Base-by-base conservation (phyloP, 2,113 vertebrate genomes). In the Glaucomys volans region DNA sequence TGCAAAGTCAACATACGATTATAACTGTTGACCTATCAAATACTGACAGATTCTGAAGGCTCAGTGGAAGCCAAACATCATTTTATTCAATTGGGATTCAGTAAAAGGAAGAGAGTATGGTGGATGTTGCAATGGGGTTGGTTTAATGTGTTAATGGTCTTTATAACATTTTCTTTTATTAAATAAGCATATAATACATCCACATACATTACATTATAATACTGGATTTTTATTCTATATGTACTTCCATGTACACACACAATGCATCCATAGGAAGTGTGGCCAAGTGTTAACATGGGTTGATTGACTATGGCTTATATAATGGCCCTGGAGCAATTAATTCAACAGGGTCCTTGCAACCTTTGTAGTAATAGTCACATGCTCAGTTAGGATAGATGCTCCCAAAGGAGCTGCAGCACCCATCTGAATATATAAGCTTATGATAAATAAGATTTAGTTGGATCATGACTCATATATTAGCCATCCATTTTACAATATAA, bases 1-100 rank as follows among this genome's bases (percentile, higher is more conserved):
- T 93, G 95, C 95, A 95, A 80, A 91, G 95, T 97, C 97, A 96
- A 94, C 97, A 97, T 97, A 86, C 57, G 64, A 97, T 98, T 97
- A 50, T 96, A 96, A 97, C 97, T 96, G 95, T 97, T 97, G 97
- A 98, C 94, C 96, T 97, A 91, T 97, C 97, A 95, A 97, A 97
- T 88, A 90, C 95, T 96, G 91, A 96, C 96, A 96, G 3, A 8
- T 40, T 95, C 95, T 97, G 79, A 97, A 96, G 97, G 87, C 91
- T 94, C 79, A 47, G 87, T 64, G 93, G 93, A 98, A 98, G 97
- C 98, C 97, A 97, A 97, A 95, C 93, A 87, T 94, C 69, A 82
- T 95, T 96, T 52, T 90, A 89, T 97, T 97, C 97, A 97, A 95
- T 57, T 95, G 90, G 91, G 92, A 76, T 93, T 85, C 85, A 85